These are phyloP conservation scores for Anagrus nilaparvatae DNA, from an alignment of 1,140 invertebrate species.

Conservation along the genomic window DNA sequence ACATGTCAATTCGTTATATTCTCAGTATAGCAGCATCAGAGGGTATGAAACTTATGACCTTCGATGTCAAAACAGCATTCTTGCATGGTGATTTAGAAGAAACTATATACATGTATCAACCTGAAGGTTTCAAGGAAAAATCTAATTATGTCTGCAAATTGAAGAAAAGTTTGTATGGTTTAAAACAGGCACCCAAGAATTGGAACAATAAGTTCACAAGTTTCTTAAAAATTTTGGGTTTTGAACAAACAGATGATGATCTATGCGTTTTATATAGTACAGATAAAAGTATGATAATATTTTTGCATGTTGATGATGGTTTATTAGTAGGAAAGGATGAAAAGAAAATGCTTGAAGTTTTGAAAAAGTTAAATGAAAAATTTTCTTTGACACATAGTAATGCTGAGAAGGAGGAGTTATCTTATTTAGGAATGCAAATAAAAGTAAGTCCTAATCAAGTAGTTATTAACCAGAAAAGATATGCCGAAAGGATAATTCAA, in stretches of 20 bases:
- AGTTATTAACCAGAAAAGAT: constrained; percentile 4
- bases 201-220: too few relatives aligned
- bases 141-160: constrained; percentile 15
- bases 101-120: constrained; percentile 15
- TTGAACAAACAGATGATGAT: neutral
- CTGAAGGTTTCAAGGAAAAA: constrained; percentile 5
- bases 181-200: constrained; percentile 37
- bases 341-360: neutral
- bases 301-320: neutral
- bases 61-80: constrained; percentile 44
- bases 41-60: too few relatives aligned
- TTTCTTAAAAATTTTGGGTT: neutral
- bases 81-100: constrained; percentile 35
- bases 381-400: neutral
- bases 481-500: neutral
- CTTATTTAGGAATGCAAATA: constrained; percentile 13
- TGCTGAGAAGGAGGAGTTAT: neutral
- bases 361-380: neutral
- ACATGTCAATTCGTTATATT: too few relatives aligned
- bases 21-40: too few relatives aligned
- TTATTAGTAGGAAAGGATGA: neutral
- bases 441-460: neutral
- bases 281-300: neutral
- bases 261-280: neutral
- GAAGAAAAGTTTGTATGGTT: constrained; percentile 33